Conservation (phyloP, 2,113 vertebrate species). For the Perca flavescens region DNA sequence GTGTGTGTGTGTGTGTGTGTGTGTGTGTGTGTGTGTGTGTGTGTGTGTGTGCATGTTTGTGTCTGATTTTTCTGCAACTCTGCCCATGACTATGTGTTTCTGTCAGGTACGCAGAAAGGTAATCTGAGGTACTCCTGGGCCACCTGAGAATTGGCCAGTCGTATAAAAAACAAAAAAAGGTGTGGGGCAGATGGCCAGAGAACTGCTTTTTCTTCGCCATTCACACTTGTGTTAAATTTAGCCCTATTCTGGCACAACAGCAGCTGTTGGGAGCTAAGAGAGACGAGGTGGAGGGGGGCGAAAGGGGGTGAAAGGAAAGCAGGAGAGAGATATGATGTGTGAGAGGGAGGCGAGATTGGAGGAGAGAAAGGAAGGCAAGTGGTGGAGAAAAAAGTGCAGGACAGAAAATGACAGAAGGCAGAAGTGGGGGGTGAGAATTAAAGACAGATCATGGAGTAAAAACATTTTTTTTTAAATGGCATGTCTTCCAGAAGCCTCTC, state of each 20-base stretch:
- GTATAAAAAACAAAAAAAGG: constrained; percentile 24
- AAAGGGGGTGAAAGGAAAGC: not conserved
- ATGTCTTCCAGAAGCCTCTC: constrained; percentile 26
- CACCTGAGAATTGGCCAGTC: constrained; percentile 42
- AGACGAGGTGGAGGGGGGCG: constrained; percentile 43
- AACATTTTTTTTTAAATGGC: not conserved
- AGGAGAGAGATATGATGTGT: constrained; percentile 29
- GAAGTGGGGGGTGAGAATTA: constrained; percentile 24
- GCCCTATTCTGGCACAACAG: constrained; percentile 65
- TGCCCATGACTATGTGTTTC: not conserved
- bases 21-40: not conserved
- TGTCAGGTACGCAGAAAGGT: constrained; percentile 32
- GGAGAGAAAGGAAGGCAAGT: not conserved
- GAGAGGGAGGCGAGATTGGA: constrained; percentile 22
- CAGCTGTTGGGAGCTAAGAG: constrained; percentile 74
- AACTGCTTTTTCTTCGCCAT: constrained; percentile 56
- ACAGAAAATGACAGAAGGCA: constrained; percentile 9
- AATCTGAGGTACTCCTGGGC: constrained; percentile 39
- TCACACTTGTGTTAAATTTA: constrained; percentile 77
- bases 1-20: not conserved
- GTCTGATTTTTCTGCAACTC: constrained; percentile 11
- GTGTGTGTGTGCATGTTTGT: not conserved
- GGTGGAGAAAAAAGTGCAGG: constrained; percentile 17
- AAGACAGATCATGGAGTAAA: constrained; percentile 12
- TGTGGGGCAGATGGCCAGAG: constrained; percentile 69